phyloP scores from a whole-genome alignment of 2,888 invertebrate species.

The Scaptomyza tumidula region DNA sequence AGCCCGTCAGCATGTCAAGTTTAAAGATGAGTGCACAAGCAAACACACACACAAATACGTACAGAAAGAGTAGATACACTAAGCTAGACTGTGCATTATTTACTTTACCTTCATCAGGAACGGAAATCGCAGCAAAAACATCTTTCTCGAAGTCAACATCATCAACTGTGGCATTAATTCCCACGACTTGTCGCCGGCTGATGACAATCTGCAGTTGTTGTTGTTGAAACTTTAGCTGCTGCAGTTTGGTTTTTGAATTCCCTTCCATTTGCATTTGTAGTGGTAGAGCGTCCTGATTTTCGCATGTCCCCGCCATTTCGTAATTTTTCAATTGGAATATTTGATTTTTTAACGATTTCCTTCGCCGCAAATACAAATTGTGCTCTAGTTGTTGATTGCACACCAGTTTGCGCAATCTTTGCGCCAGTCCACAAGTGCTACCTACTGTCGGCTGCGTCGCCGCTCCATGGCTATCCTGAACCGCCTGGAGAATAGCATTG shows the following conservation, averaged over 20 bases:
- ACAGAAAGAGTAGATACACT: conserved; percentile 17
- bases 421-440: conserved; percentile 52
- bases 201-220: conserved; percentile 50
- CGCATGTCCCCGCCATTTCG: conserved; percentile 73
- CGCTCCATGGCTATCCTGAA: conserved; percentile 62
- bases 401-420: conserved; percentile 80
- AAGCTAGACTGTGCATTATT: conserved; percentile 66
- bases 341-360: conserved; percentile 85
- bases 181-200: conserved; percentile 61
- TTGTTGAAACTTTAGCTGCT: conserved; percentile 67
- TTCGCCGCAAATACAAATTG: conserved; percentile 83
- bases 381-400: conserved; percentile 83
- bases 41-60: conserved; percentile 6
- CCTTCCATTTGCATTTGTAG: conserved; percentile 71
- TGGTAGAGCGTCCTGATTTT: conserved; percentile 39
- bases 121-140: conserved; percentile 64
- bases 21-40: conserved; percentile 63
- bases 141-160: conserved; percentile 56
- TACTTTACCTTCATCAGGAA: conserved; percentile 81
- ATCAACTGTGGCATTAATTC: conserved; percentile 67
- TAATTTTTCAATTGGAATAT: conserved; percentile 84
- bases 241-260: conserved; percentile 68
- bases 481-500: conserved; percentile 82
- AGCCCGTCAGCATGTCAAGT: conserved; percentile 59
- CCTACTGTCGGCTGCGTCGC: conserved; percentile 19